A percentile compares a stretch with the other conserved stretches of the same genome.
Conservation (phyloP, 2,888 invertebrate species). For the Dasysyrphus albostriatus region DNA sequence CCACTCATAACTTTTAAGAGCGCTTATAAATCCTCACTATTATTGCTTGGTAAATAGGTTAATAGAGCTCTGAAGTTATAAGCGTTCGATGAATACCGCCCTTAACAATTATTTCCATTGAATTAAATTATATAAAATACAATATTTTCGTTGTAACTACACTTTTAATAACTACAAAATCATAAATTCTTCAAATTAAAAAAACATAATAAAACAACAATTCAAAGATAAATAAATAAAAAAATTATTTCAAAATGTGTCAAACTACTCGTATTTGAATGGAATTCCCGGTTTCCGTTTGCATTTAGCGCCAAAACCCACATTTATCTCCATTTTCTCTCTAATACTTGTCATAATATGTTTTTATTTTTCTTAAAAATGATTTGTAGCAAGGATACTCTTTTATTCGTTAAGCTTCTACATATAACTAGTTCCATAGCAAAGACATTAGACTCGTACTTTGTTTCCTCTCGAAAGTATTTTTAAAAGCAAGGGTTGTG, state of each 20-base stretch:
- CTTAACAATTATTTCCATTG: too few species aligned
- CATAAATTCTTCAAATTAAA: too few species aligned
- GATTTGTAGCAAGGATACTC: constrained; percentile 4
- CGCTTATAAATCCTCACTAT: too few species aligned
- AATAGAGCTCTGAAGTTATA: too few species aligned
- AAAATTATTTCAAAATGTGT: background rate
- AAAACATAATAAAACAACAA: too few species aligned
- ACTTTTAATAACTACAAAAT: too few species aligned
- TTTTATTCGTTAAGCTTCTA: background rate
- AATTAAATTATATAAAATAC: too few species aligned
- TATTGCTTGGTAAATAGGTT: too few species aligned
- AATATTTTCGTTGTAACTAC: too few species aligned
- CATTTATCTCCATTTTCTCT: constrained; percentile 2
- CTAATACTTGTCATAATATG: constrained; percentile 2
- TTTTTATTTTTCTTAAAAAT: background rate
- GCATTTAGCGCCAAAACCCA: background rate
- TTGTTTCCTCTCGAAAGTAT: background rate
- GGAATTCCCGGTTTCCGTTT: background rate
- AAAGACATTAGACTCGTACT: background rate
- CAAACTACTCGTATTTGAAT: constrained; percentile 5
- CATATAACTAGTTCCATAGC: background rate
- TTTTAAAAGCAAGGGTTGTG: background rate
- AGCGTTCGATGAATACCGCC: too few species aligned
- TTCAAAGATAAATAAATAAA: too few species aligned
- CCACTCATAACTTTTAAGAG: too few species aligned